Conservation (phyloP, 2,113 vertebrate genomes). For the Zeus faber region DNA sequence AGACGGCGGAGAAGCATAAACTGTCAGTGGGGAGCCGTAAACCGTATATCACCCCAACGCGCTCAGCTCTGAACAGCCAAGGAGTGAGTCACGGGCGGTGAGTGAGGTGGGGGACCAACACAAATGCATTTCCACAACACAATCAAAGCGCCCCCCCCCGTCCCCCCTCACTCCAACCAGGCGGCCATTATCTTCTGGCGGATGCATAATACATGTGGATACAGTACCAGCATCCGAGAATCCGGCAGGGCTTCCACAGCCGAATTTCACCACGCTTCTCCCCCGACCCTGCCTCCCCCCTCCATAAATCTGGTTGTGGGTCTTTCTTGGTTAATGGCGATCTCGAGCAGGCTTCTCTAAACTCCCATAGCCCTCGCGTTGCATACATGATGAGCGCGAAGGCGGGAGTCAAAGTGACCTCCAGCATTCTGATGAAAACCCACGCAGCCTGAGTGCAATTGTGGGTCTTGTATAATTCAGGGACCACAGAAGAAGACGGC, state of each 20-base stretch:
- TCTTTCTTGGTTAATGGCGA: constrained; percentile 57
- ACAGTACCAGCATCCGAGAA: too few species aligned
- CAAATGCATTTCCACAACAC: constrained; percentile 58
- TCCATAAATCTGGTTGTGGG: constrained; percentile 61
- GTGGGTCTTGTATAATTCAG: constrained; percentile 71
- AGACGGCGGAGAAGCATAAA: constrained; percentile 31
- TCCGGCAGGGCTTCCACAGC: too few species aligned
- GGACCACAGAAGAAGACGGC: constrained; percentile 50
- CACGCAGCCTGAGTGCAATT: constrained; percentile 60
- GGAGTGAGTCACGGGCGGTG: constrained; percentile 52
- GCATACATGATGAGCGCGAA: constrained; percentile 62
- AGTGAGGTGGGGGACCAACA: constrained; percentile 63
- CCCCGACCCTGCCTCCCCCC: too few species aligned
- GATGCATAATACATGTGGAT: too few species aligned
- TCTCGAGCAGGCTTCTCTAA: constrained; percentile 56
- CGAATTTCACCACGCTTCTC: too few species aligned
- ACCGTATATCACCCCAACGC: constrained; percentile 51
- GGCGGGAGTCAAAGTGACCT: constrained; percentile 67
- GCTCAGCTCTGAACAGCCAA: constrained; percentile 54
- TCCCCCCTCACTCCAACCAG: constrained; percentile 31
- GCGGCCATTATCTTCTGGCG: constrained; percentile 21
- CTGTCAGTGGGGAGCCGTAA: constrained; percentile 52
- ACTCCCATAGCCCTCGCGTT: constrained; percentile 42
- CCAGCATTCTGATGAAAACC: constrained; percentile 67
- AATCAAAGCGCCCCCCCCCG: constrained; percentile 40